Percentiles rank a stretch among this genome's conserved stretches.
These are phyloP conservation scores for Nesoenas mayeri DNA, from an alignment of 2,113 vertebrate genomes.

Conservation along the genomic window DNA sequence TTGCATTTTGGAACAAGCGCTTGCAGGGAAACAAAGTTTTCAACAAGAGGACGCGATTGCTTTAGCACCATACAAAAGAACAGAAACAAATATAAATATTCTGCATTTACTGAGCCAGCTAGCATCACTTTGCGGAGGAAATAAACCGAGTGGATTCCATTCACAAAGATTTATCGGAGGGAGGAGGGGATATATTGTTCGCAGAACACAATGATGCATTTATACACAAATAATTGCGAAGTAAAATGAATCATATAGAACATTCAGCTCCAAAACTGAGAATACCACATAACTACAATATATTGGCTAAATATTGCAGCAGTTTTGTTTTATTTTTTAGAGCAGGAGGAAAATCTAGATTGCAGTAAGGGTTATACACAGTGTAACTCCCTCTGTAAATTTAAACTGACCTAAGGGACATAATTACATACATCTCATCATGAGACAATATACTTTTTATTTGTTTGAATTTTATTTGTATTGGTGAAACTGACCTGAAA, in stretches of 20 bases:
- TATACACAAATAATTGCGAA: slow-evolving; percentile 59
- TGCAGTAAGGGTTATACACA: slow-evolving; percentile 69
- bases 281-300: not conserved
- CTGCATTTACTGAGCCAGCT: slow-evolving; percentile 35
- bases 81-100: slow-evolving; percentile 30
- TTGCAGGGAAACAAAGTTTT: not conserved
- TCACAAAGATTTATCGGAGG: slow-evolving; percentile 39
- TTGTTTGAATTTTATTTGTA: slow-evolving; percentile 96
- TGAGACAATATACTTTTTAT: slow-evolving; percentile 90
- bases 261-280: not conserved
- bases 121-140: slow-evolving; percentile 18
- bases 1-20: not conserved
- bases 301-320: slow-evolving; percentile 22
- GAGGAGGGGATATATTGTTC: slow-evolving; percentile 18
- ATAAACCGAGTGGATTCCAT: slow-evolving; percentile 41
- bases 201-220: slow-evolving; percentile 33
- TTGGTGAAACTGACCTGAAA: slow-evolving; percentile 91
- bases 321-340: slow-evolving; percentile 24
- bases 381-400: slow-evolving; percentile 80
- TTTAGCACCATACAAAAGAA: not conserved
- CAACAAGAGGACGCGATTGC: not conserved
- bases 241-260: slow-evolving; percentile 4
- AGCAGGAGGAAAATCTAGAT: slow-evolving; percentile 62
- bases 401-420: slow-evolving; percentile 88
- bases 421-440: slow-evolving; percentile 89